These are phyloP conservation scores for Rugalucina vietnamica DNA, from an alignment of 2,888 invertebrate genomes.

Conservation along the genomic window DNA sequence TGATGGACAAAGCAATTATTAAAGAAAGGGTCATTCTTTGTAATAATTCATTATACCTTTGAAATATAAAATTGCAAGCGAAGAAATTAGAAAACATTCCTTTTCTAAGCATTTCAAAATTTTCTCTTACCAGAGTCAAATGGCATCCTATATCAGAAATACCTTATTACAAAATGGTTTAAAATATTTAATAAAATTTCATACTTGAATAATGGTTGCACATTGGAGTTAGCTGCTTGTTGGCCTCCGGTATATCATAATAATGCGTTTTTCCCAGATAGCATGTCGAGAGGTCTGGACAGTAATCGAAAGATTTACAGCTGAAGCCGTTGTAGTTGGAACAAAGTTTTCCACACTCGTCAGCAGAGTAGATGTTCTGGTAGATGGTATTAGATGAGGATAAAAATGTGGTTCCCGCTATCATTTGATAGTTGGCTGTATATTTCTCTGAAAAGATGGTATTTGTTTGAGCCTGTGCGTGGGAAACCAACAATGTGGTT, in stretches of 20 bases:
- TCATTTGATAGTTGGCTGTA: constrained; percentile 64
- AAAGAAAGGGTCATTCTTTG: too few relatives aligned
- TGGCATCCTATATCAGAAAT: too few relatives aligned
- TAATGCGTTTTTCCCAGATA: constrained; percentile 71
- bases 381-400: constrained; percentile 71
- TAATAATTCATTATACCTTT: too few relatives aligned
- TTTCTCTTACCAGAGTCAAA: too few relatives aligned
- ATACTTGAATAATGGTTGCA: constrained; percentile 77
- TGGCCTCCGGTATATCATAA: constrained; percentile 69
- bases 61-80: too few relatives aligned
- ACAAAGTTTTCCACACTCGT: constrained; percentile 75
- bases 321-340: constrained; percentile 69
- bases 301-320: constrained; percentile 77
- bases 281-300: constrained; percentile 71
- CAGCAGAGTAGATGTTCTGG: constrained; percentile 69
- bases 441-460: constrained; percentile 67
- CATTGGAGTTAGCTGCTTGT: constrained; percentile 62
- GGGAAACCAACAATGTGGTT: too few relatives aligned
- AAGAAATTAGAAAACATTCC: too few relatives aligned
- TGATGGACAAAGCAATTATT: too few relatives aligned
- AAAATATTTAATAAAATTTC: too few relatives aligned
- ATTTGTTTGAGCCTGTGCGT: too few relatives aligned
- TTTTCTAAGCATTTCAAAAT: too few relatives aligned
- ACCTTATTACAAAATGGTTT: too few relatives aligned
- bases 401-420: constrained; percentile 68